These are phyloP conservation scores for Cosmopolites sordidus DNA, from an alignment of 2,888 invertebrate genomes.

Conservation along the genomic window DNA sequence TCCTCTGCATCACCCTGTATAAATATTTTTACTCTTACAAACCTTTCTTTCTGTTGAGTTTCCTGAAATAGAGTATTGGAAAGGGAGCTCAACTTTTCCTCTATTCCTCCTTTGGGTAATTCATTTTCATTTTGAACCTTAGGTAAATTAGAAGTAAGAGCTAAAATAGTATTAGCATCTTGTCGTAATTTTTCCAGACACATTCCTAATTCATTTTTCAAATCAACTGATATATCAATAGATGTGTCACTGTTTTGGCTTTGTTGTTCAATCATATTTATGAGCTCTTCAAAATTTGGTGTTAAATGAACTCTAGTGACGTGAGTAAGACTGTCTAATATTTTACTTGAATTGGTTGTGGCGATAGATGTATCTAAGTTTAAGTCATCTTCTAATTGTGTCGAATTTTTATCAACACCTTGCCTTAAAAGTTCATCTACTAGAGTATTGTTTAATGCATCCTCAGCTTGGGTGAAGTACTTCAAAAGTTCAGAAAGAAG, in stretches of 20 bases:
- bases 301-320: slow-evolving; percentile 61
- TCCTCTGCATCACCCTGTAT: too few relatives aligned
- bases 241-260: slow-evolving; percentile 55
- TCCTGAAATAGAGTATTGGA: slow-evolving; percentile 23
- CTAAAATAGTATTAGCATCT: slow-evolving; percentile 68
- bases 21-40: too few relatives aligned
- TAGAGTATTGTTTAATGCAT: slow-evolving; percentile 72
- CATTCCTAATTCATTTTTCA: slow-evolving; percentile 60
- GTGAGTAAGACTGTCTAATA: slow-evolving; percentile 27
- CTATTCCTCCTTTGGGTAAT: slow-evolving; percentile 19
- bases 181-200: slow-evolving; percentile 63
- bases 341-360: slow-evolving; percentile 31
- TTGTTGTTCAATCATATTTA: slow-evolving; percentile 59
- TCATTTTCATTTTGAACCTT: slow-evolving; percentile 3
- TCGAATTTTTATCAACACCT: slow-evolving; percentile 37
- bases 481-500: slow-evolving; percentile 66
- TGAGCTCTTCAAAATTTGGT: slow-evolving; percentile 60
- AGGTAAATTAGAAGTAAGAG: slow-evolving; percentile 48
- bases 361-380: slow-evolving; percentile 33
- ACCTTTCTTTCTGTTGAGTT: slow-evolving; percentile 39
- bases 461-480: slow-evolving; percentile 72
- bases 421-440: slow-evolving; percentile 59
- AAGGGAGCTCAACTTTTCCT: slow-evolving; percentile 37
- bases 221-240: slow-evolving; percentile 48
- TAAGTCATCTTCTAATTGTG: slow-evolving; percentile 34